Evolutionary conservation across 2,797 vertebrate species (phyloP).

Genomic region (Tragelaphus oryx): DNA sequence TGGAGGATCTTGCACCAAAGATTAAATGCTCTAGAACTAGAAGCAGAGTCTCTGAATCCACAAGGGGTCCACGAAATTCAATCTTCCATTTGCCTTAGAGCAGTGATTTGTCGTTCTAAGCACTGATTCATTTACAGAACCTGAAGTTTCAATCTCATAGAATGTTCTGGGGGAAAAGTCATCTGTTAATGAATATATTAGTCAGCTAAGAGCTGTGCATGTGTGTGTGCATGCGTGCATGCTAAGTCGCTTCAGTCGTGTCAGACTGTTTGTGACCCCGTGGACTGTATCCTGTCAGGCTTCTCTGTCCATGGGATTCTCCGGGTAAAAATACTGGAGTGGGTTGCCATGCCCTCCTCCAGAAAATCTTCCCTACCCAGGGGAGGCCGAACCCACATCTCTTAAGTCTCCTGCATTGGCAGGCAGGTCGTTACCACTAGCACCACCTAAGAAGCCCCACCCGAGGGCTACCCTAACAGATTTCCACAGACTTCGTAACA

Average conservation of each 20-base stretch:
- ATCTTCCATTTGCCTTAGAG: neutral
- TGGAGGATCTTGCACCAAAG: neutral
- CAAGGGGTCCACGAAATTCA: neutral
- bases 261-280: neutral
- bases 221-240: rapidly evolving
- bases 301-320: neutral
- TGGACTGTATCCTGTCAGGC: neutral
- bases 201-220: neutral
- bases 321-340: neutral
- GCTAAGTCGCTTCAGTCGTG: neutral
- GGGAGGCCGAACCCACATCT: neutral
- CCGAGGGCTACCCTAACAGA: neutral
- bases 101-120: neutral
- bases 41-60: neutral
- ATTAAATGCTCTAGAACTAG: neutral
- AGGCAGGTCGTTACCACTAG: neutral
- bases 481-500: neutral
- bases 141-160: neutral
- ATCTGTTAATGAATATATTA: neutral
- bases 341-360: neutral
- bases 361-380: neutral
- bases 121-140: neutral
- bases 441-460: neutral
- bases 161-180: neutral
- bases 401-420: neutral